A percentile compares a stretch with the other conserved stretches of the same genome.
phyloP scores from a whole-genome alignment of 2,888 invertebrate genomes.

The Tipula vernalis region DNA sequence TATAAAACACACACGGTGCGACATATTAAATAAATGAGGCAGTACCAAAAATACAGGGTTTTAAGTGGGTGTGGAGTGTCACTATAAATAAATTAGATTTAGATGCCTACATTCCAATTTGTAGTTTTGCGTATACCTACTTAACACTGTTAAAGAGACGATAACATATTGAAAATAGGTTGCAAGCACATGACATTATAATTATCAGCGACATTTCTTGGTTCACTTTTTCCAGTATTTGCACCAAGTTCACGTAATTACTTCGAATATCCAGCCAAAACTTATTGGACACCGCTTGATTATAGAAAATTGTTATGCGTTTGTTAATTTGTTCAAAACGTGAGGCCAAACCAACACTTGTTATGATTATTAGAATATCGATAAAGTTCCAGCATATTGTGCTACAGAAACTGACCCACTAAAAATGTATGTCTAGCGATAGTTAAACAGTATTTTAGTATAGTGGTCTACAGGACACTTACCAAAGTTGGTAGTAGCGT shows the following conservation, averaged over 20 bases:
- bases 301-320: constrained; percentile 25
- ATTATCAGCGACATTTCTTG: constrained; percentile 47
- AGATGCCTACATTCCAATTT: too few relatives aligned
- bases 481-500: not conserved
- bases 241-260: constrained; percentile 49
- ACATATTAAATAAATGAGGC: constrained; percentile 40
- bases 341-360: constrained; percentile 49
- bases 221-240: constrained; percentile 47
- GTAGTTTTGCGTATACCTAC: too few relatives aligned
- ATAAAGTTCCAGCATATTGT: constrained; percentile 62
- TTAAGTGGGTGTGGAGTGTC: not conserved
- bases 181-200: constrained; percentile 52
- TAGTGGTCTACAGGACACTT: not conserved
- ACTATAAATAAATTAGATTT: not conserved
- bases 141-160: constrained; percentile 46
- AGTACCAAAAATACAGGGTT: constrained; percentile 39
- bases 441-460: not conserved
- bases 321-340: constrained; percentile 49
- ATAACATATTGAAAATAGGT: constrained; percentile 61
- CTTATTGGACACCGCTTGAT: constrained; percentile 39
- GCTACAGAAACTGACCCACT: constrained; percentile 30
- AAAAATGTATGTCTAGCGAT: not conserved
- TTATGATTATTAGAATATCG: constrained; percentile 53
- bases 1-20: constrained; percentile 42
- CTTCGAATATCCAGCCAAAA: constrained; percentile 53